Conservation (phyloP, 2,113 vertebrate species). For the Zosterops japonicus region DNA sequence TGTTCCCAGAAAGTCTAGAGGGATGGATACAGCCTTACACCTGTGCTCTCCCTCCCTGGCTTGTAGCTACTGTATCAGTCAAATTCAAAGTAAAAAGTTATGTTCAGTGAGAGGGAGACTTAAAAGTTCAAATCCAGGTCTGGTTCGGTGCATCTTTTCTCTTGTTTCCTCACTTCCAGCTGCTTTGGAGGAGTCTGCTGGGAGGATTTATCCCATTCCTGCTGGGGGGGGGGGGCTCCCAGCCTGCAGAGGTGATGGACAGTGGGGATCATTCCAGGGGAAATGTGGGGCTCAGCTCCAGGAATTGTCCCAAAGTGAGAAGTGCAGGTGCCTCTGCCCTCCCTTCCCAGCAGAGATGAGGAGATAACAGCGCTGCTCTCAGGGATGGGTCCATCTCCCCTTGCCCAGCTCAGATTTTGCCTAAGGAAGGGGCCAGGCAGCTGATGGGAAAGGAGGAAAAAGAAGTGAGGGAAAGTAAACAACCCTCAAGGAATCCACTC, state of each 20-base stretch:
- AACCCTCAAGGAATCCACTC: neutral
- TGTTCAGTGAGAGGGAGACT: neutral
- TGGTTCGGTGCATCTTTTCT: neutral
- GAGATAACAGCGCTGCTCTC: accelerated
- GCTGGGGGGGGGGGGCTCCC: too few species aligned
- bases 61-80: slow-evolving; percentile 1
- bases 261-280: neutral
- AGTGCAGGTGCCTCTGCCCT: neutral
- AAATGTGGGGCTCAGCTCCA: neutral
- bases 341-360: neutral
- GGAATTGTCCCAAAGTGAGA: neutral
- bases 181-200: neutral
- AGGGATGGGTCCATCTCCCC: neutral
- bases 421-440: neutral
- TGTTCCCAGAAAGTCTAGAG: neutral
- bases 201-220: neutral
- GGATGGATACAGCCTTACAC: neutral
- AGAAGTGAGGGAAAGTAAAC: slow-evolving; percentile 1
- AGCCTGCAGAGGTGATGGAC: neutral
- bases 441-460: neutral
- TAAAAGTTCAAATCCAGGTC: slow-evolving; percentile 41
- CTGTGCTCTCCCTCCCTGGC: neutral
- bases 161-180: neutral
- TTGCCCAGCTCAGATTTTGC: neutral
- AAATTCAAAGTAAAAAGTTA: slow-evolving; percentile 26